A percentile compares a stretch with the other conserved stretches of the same genome.
phyloP scores from a whole-genome alignment of 53 echinoderm and acorn worm genomes.

The Arbacia lixula region DNA sequence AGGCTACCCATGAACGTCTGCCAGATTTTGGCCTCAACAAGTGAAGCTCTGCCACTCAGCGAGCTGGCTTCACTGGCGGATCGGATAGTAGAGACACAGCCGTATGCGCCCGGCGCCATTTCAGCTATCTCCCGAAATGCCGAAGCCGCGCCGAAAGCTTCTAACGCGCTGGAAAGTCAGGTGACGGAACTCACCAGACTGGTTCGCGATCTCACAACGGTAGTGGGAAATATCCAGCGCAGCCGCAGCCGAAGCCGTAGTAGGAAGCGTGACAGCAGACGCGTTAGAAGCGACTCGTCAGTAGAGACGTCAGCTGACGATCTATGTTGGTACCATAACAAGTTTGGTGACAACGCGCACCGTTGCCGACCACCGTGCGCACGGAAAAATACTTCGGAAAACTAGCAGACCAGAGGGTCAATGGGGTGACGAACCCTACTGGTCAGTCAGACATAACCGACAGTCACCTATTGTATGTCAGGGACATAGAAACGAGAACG shows the following conservation, averaged over 20 bases:
- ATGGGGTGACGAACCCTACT: slow-evolving; percentile 59
- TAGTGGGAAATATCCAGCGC: slow-evolving; percentile 7
- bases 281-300: neutral
- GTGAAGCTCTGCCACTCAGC: slow-evolving; percentile 4
- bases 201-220: slow-evolving; percentile 6
- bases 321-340: slow-evolving; percentile 58
- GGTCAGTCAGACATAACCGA: slow-evolving; percentile 30
- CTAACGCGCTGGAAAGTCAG: neutral
- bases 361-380: slow-evolving; percentile 47
- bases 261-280: neutral
- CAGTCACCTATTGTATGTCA: slow-evolving; percentile 51
- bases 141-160: neutral
- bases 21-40: slow-evolving; percentile 39
- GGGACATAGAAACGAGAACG: slow-evolving; percentile 10
- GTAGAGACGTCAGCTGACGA: neutral
- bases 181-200: slow-evolving; percentile 2
- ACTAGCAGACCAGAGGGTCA: slow-evolving; percentile 59
- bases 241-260: neutral
- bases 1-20: slow-evolving; percentile 30
- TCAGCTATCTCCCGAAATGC: neutral
- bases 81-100: slow-evolving; percentile 21
- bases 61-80: slow-evolving; percentile 46
- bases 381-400: no score
- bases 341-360: slow-evolving; percentile 23
- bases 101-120: neutral